phyloP scores from a whole-genome alignment of 2,888 invertebrate species.

The Pseudococcus viburni region DNA sequence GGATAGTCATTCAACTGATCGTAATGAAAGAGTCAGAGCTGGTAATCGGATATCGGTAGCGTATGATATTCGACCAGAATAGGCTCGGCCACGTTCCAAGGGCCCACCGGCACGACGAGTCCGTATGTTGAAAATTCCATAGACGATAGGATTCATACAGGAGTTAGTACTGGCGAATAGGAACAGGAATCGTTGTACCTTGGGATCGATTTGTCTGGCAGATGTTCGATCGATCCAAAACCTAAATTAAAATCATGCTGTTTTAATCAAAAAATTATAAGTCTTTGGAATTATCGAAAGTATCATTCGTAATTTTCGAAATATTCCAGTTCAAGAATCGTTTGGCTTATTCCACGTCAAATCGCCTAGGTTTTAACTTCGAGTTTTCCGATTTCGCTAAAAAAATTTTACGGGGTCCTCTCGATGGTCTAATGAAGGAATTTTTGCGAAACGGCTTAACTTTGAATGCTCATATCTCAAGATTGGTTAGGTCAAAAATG shows the following conservation, averaged over 20 bases:
- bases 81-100: conserved; percentile 34
- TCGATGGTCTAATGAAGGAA: too few species aligned
- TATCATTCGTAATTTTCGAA: conserved; percentile 34
- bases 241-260: conserved; percentile 76
- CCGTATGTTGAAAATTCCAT: conserved; percentile 88
- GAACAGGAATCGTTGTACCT: conserved; percentile 88
- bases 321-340: neutral
- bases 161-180: conserved; percentile 97
- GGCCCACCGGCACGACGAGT: conserved; percentile 67
- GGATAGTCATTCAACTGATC: conserved; percentile 64
- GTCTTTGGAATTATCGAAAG: conserved; percentile 13
- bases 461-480: too few species aligned
- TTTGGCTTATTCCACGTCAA: too few species aligned
- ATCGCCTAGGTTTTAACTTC: too few species aligned
- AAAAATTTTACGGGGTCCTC: too few species aligned
- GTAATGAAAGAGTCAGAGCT: conserved; percentile 52
- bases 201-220: conserved; percentile 80
- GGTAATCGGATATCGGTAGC: conserved; percentile 62
- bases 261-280: conserved; percentile 30
- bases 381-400: too few species aligned
- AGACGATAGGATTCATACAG: conserved; percentile 96
- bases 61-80: conserved; percentile 59
- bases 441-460: too few species aligned
- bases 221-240: conserved; percentile 86
- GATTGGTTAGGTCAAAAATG: too few species aligned